phyloP scores from a whole-genome alignment of 2,113 vertebrate species.

The Lophura nycthemera region DNA sequence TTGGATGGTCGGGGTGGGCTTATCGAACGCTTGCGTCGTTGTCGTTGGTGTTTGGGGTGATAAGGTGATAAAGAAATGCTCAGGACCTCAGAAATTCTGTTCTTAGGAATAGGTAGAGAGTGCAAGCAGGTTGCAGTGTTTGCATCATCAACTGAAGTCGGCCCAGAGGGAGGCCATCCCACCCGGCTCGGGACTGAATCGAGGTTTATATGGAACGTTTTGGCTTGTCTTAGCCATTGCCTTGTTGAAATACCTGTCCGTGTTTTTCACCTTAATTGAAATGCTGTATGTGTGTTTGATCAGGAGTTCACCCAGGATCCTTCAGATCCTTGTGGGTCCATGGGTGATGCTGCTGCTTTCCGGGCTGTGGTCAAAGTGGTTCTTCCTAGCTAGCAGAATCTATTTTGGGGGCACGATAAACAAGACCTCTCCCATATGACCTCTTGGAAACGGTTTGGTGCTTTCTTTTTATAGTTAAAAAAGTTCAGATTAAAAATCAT shows the following conservation, averaged over 20 bases:
- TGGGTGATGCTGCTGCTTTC: not conserved
- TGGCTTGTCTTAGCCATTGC: not conserved
- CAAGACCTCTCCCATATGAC: not conserved
- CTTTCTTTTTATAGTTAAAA: not conserved
- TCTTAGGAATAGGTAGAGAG: not conserved
- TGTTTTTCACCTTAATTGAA: not conserved
- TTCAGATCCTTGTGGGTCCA: not conserved
- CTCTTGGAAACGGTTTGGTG: not conserved
- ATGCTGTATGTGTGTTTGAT: not conserved
- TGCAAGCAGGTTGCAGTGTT: not conserved
- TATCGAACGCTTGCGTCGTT: not conserved
- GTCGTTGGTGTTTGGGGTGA: not conserved
- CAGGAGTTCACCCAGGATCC: not conserved
- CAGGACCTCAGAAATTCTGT: not conserved
- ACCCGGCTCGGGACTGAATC: not conserved
- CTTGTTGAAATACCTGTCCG: not conserved
- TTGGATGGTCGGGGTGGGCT: not conserved
- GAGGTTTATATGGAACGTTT: not conserved
- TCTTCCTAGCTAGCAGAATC: not conserved
- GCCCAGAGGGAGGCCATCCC: not conserved
- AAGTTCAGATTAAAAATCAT: not conserved
- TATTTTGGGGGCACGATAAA: not conserved
- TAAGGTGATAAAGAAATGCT: not conserved
- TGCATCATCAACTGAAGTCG: not conserved
- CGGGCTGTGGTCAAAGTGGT: not conserved